Percentiles rank a stretch among this genome's conserved stretches.
phyloP scores from a whole-genome alignment of 2,888 invertebrate species.

The Mechanitis mazaeus region DNA sequence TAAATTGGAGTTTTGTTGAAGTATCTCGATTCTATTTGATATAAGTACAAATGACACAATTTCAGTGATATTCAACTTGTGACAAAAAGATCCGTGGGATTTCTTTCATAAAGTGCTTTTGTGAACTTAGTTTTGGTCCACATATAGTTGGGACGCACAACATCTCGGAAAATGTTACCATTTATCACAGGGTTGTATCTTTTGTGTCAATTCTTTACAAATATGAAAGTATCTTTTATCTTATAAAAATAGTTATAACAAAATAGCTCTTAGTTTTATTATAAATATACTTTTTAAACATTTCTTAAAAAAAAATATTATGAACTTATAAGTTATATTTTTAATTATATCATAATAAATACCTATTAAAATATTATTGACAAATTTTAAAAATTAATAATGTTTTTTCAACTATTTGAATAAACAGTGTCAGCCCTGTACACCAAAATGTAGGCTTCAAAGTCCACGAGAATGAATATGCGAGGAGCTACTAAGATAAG shows the following conservation, averaged over 20 bases:
- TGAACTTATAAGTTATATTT: too few relatives aligned
- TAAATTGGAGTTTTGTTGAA: conserved; percentile 5
- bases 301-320: too few relatives aligned
- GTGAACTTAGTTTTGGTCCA: conserved; percentile 40
- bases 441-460: conserved; percentile 40
- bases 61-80: conserved; percentile 30
- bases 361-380: conserved; percentile 29
- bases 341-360: conserved; percentile 4
- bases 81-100: conserved; percentile 29
- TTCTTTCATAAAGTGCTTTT: conserved; percentile 41
- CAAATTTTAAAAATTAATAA: background rate
- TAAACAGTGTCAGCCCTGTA: conserved; percentile 36
- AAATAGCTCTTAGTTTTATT: conserved; percentile 1
- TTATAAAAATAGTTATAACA: background rate
- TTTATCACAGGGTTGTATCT: conserved; percentile 32
- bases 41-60: conserved; percentile 6
- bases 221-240: background rate
- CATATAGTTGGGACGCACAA: conserved; percentile 33
- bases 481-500: conserved; percentile 53
- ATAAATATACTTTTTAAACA: background rate
- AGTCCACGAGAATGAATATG: conserved; percentile 58
- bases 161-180: conserved; percentile 37
- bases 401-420: background rate
- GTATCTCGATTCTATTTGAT: conserved; percentile 3
- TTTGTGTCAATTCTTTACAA: conserved; percentile 23